phyloP scores from a whole-genome alignment of 2,113 vertebrate genomes.

The Microcebus griseorufus region DNA sequence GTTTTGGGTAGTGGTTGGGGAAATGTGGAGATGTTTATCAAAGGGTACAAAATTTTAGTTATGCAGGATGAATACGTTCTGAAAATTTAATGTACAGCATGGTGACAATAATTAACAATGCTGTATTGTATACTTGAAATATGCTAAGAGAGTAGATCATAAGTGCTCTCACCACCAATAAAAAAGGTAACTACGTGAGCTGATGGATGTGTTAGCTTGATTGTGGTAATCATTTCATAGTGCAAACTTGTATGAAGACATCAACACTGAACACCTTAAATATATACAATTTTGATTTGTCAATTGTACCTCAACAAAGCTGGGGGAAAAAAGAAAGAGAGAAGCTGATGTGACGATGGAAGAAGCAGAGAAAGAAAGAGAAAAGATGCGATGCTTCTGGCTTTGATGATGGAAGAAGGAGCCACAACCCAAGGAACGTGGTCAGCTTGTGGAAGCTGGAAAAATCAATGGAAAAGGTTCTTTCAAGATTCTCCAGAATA shows the following conservation, averaged over 20 bases:
- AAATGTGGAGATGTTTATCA: not conserved
- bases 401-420: not conserved
- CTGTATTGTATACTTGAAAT: not conserved
- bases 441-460: not conserved
- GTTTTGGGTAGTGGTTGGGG: too few relatives aligned
- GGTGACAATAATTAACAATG: not conserved
- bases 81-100: not conserved
- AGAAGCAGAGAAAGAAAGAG: not conserved
- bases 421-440: not conserved
- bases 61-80: not conserved
- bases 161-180: not conserved
- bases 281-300: not conserved
- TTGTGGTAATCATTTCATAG: not conserved
- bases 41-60: not conserved
- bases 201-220: not conserved
- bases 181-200: not conserved
- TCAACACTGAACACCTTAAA: not conserved
- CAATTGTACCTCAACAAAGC: not conserved
- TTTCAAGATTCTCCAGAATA: not conserved
- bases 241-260: not conserved
- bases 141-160: too few relatives aligned
- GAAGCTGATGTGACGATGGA: not conserved
- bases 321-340: not conserved
- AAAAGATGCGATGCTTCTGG: not conserved
- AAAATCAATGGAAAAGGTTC: not conserved